These are phyloP conservation scores for Paraplagusia blochii DNA, from an alignment of 2,113 vertebrate species.

Conservation along the genomic window DNA sequence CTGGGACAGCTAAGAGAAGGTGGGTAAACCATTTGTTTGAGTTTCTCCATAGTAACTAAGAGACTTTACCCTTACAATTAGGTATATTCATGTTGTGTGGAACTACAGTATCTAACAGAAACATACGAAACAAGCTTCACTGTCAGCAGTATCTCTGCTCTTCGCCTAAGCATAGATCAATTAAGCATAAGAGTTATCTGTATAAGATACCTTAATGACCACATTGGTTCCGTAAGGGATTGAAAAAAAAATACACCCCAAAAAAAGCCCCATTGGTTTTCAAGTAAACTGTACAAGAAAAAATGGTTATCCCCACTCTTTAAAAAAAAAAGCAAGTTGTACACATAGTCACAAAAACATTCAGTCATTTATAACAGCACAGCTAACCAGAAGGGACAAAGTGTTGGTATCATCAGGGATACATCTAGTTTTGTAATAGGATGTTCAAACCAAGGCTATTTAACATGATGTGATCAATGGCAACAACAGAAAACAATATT, in stretches of 20 bases:
- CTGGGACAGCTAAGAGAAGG: conserved; percentile 31
- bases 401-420: conserved; percentile 34
- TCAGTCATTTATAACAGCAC: conserved; percentile 58
- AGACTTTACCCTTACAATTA: conserved; percentile 43
- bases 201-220: conserved; percentile 45
- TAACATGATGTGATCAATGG: conserved; percentile 42
- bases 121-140: conserved; percentile 57
- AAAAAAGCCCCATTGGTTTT: conserved; percentile 26
- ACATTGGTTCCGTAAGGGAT: conserved; percentile 51
- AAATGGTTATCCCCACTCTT: conserved; percentile 7
- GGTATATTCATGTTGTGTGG: conserved; percentile 39
- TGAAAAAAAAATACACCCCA: conserved; percentile 26
- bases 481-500: conserved; percentile 15
- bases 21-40: conserved; percentile 42
- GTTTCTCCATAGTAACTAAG: conserved; percentile 49
- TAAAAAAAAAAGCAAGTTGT: conserved; percentile 53
- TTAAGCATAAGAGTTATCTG: conserved; percentile 50
- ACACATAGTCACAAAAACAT: conserved; percentile 50
- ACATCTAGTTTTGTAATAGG: conserved; percentile 45
- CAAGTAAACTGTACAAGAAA: conserved; percentile 66
- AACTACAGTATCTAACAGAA: conserved; percentile 60
- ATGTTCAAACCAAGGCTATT: conserved; percentile 47
- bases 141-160: conserved; percentile 37
- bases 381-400: conserved; percentile 50
- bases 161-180: conserved; percentile 51